Conservation (phyloP, 2,888 invertebrate species). For the Caenorhabditis sp. region DNA sequence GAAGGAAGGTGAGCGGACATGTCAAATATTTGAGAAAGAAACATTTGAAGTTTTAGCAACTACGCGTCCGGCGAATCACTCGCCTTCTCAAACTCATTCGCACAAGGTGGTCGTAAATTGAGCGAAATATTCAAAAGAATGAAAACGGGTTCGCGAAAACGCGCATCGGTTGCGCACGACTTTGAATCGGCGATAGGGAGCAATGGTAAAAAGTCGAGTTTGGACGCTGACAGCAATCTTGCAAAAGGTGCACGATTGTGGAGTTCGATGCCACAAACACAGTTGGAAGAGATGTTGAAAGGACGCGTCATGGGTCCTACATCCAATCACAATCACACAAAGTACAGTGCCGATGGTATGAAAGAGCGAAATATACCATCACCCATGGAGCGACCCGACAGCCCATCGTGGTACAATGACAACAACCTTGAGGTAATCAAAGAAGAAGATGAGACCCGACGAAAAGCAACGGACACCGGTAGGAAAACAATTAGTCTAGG, state of each 20-base stretch:
- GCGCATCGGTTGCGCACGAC: slow-evolving; percentile 22
- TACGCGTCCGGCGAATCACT: slow-evolving; percentile 45
- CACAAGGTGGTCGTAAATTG: slow-evolving; percentile 33
- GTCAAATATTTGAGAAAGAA: too few relatives aligned
- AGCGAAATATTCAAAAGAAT: slow-evolving; percentile 47
- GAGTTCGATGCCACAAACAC: slow-evolving; percentile 35
- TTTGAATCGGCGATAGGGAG: too few relatives aligned
- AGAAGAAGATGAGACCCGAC: slow-evolving; percentile 49
- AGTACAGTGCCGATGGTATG: slow-evolving; percentile 33
- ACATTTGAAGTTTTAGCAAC: slow-evolving; percentile 8
- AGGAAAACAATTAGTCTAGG: too few relatives aligned
- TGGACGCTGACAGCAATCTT: not conserved
- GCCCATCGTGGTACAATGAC: slow-evolving; percentile 43
- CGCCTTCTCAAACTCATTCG: slow-evolving; percentile 44
- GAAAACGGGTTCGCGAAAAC: slow-evolving; percentile 30
- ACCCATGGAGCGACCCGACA: not conserved
- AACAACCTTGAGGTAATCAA: slow-evolving; percentile 55
- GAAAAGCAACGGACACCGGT: slow-evolving; percentile 24
- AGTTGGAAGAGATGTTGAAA: slow-evolving; percentile 39
- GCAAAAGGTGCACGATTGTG: slow-evolving; percentile 29
- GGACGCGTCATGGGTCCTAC: not conserved
- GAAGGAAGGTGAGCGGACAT: slow-evolving; percentile 21
- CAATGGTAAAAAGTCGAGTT: not conserved
- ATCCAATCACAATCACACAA: slow-evolving; percentile 5
- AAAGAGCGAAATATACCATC: slow-evolving; percentile 21